These are phyloP conservation scores for Paraplagusia blochii DNA, from an alignment of 2,113 vertebrate species.

Conservation along the genomic window DNA sequence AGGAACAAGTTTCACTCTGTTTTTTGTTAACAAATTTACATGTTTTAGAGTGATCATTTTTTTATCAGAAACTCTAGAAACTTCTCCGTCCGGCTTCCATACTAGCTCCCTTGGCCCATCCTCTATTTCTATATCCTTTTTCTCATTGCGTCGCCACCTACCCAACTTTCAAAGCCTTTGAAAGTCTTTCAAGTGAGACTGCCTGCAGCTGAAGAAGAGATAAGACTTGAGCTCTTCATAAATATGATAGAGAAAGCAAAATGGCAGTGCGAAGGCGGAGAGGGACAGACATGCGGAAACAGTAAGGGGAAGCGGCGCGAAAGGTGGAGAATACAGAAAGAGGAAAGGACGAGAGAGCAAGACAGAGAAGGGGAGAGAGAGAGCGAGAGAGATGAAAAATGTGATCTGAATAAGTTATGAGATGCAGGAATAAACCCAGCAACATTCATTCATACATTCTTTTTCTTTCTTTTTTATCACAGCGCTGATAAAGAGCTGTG, in stretches of 20 bases:
- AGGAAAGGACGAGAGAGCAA: constrained; percentile 1
- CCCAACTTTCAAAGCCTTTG: constrained; percentile 66
- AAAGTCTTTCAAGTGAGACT: constrained; percentile 73
- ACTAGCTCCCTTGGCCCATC: constrained; percentile 31
- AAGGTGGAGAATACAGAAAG: background rate
- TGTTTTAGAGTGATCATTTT: background rate
- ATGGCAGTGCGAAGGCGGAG: constrained; percentile 32
- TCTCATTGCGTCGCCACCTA: constrained; percentile 57
- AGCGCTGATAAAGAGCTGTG: constrained; percentile 44
- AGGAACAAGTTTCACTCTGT: too few relatives aligned
- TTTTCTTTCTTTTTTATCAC: constrained; percentile 37
- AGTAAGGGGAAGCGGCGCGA: constrained; percentile 1
- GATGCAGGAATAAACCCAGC: constrained; percentile 43
- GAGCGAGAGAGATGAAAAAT: constrained; percentile 38
- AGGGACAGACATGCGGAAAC: constrained; percentile 4
- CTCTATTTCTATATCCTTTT: constrained; percentile 42
- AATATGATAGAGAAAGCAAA: constrained; percentile 66
- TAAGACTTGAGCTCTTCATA: constrained; percentile 72
- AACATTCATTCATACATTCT: constrained; percentile 52
- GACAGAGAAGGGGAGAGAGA: constrained; percentile 17
- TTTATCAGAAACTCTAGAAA: constrained; percentile 34
- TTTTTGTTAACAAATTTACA: constrained; percentile 27
- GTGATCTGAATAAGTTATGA: constrained; percentile 63
- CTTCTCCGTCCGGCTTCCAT: constrained; percentile 52
- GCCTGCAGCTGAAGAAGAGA: constrained; percentile 69